Evolutionary conservation across 92 coral and sea anemone species (phyloP), one percentile per base, ranked within the genome.

Genomic region (Actinostola sp.): DNA sequence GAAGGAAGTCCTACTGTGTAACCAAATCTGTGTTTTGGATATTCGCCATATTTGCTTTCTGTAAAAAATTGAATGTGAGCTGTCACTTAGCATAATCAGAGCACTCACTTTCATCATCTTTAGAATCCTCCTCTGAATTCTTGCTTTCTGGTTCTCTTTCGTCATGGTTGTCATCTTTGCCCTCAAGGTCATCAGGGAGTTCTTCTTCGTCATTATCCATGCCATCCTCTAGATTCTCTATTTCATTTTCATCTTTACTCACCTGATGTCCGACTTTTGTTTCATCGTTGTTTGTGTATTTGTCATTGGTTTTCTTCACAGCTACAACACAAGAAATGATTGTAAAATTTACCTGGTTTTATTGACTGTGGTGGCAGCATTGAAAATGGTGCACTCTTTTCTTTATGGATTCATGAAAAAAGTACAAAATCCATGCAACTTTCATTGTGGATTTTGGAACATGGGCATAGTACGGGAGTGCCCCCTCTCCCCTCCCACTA

Each of bases 121-220:
- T 30, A 10, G 71, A 1, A 38, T 57, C 57, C 6, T 59, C 45
- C 31, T 59, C 46, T 49, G 61, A 48, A 46, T 29, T 32, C 24
- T 27, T 61, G 30, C 43, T 49, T 32, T 73, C 79, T 1, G 51
- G n/a, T 1, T 49, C 79, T 8, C 20, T 55, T 0, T 48, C 79
- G 26, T 73, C 79, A 31, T 44, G 34, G 41, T 29, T 12, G 20
- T 41, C 60, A 46, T 61, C 69, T 14, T 45, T 46, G 30, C 63
- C 69, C 16, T 73, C 61, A 11, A 46, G 14, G 15, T 48, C 70
- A 50, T 59, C 68, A 0, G 66, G 16, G 36, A 35, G 16, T 2
- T 45, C 82, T 8, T 67, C 84, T 45, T 83, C 89, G 19, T 72
- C 72, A 34, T 55, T 39, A 8, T 78, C 75, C 29, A 54, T 45